These are phyloP conservation scores for Plutella xylostella DNA, from an alignment of 2,888 invertebrate genomes.

Conservation along the genomic window DNA sequence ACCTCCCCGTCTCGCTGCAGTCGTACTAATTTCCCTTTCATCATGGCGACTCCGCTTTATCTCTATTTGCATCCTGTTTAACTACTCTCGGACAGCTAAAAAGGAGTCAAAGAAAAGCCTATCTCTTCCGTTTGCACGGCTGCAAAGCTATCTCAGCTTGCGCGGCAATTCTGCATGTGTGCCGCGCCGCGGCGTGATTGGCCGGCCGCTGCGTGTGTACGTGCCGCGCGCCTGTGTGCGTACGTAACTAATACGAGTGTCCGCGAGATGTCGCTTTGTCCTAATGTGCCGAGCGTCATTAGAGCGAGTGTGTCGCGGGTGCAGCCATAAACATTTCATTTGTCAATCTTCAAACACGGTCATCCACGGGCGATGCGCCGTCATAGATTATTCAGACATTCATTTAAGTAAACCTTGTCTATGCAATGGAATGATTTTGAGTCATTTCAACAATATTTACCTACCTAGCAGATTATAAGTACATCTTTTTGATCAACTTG, in stretches of 20 bases:
- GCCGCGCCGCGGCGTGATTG: background rate
- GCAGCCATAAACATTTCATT: slow-evolving; percentile 49
- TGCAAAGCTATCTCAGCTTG: slow-evolving; percentile 46
- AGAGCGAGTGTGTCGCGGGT: slow-evolving; percentile 31
- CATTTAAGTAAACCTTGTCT: too few relatives aligned
- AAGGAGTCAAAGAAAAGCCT: slow-evolving; percentile 63
- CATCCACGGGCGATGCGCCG: slow-evolving; percentile 13
- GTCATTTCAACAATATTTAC: too few relatives aligned
- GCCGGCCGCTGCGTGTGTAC: background rate
- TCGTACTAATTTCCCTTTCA: slow-evolving; percentile 46
- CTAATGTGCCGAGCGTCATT: slow-evolving; percentile 30
- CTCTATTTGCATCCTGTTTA: slow-evolving; percentile 67
- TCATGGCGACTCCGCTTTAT: slow-evolving; percentile 44
- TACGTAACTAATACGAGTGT: slow-evolving; percentile 6
- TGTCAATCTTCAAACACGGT: slow-evolving; percentile 42
- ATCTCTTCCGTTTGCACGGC: slow-evolving; percentile 60
- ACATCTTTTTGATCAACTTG: too few relatives aligned
- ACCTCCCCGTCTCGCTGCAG: slow-evolving; percentile 15
- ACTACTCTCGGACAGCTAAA: slow-evolving; percentile 51
- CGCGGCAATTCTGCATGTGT: slow-evolving; percentile 13
- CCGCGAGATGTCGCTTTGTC: slow-evolving; percentile 28
- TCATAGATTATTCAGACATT: background rate
- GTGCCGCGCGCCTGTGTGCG: slow-evolving; percentile 13
- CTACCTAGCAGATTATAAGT: too few relatives aligned
- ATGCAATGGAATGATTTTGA: too few relatives aligned